phyloP scores from a whole-genome alignment of 2,113 vertebrate species.

The Hemiprocne comata region DNA sequence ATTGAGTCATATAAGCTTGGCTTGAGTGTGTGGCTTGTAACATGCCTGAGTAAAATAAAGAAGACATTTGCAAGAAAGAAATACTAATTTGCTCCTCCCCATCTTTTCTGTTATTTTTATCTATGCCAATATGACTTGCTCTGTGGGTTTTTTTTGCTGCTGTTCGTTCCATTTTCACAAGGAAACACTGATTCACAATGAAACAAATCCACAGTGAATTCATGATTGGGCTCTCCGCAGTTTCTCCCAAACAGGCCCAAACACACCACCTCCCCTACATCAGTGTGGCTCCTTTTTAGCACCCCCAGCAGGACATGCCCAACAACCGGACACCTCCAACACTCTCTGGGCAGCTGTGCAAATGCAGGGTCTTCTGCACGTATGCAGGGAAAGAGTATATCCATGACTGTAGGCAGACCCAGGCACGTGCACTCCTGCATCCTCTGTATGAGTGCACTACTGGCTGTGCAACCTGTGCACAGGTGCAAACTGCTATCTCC shows the following conservation, averaged over 20 bases:
- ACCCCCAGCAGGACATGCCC: background rate
- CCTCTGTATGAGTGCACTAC: accelerated
- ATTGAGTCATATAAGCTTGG: conserved; percentile 37
- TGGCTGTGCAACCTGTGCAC: background rate
- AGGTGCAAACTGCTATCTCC: accelerated
- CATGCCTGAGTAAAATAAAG: conserved; percentile 55
- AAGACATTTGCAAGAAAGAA: conserved; percentile 29
- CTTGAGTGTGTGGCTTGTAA: conserved; percentile 34
- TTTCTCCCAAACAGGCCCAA: background rate
- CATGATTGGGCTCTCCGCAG: background rate
- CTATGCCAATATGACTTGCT: background rate
- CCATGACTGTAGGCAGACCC: background rate
- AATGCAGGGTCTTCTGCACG: accelerated
- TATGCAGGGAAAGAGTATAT: accelerated
- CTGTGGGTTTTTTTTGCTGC: background rate
- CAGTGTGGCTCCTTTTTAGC: background rate
- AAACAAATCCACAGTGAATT: background rate
- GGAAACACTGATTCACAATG: background rate
- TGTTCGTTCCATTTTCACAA: conserved; percentile 4
- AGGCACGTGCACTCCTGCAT: accelerated
- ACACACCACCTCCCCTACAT: background rate
- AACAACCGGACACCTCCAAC: background rate
- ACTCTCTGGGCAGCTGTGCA: background rate
- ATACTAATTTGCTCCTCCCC: conserved; percentile 12
- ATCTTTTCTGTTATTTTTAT: conserved; percentile 24